These are phyloP conservation scores for Hormaphis cornu DNA, from an alignment of 1,140 invertebrate species.

Conservation along the genomic window DNA sequence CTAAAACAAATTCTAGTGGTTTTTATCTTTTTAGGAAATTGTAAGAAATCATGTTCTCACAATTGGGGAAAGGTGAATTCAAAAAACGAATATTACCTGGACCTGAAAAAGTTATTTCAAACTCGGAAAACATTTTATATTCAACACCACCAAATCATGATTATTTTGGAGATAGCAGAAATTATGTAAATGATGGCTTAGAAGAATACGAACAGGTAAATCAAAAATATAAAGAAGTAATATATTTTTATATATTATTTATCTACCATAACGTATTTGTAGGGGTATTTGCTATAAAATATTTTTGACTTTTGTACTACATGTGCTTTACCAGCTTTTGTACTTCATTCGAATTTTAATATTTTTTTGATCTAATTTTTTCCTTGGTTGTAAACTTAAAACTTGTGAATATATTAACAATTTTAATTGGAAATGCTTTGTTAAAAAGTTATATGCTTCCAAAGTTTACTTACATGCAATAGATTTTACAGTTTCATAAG, in stretches of 20 bases:
- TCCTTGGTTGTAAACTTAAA: no score
- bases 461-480: no score
- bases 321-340: no score
- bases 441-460: no score
- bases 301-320: no score
- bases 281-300: no score
- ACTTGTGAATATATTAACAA: no score
- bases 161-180: not conserved
- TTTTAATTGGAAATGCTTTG: no score
- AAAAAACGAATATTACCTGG: not conserved
- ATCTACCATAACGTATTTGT: no score
- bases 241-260: not conserved
- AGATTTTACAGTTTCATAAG: no score
- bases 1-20: not conserved
- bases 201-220: not conserved
- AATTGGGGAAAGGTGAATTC: not conserved
- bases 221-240: not conserved
- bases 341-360: no score
- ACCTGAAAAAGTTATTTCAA: not conserved
- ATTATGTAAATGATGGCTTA: slow-evolving; percentile 1
- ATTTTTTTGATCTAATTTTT: no score
- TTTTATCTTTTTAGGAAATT: not conserved
- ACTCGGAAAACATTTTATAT: not conserved
- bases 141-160: not conserved
- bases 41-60: not conserved